These are phyloP conservation scores for Nephrocerus scutellatus DNA, from an alignment of 2,888 invertebrate genomes.

Conservation along the genomic window DNA sequence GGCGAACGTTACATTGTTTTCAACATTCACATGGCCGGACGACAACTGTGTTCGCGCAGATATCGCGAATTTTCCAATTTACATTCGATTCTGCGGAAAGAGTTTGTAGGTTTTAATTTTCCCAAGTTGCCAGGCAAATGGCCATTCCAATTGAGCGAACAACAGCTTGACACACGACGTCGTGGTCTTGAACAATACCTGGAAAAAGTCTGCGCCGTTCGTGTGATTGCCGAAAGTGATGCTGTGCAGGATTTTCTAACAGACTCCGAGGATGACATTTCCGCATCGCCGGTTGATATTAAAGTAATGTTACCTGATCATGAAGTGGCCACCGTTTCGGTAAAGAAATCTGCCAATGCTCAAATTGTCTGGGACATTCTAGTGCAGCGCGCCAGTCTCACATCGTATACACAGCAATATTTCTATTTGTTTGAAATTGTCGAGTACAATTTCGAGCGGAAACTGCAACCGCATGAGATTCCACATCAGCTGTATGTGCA, in stretches of 20 bases:
- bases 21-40: slow-evolving; percentile 98
- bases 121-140: slow-evolving; percentile 98
- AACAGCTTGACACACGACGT: slow-evolving; percentile 89
- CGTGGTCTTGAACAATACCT: slow-evolving; percentile 96
- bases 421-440: slow-evolving; percentile 97
- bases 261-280: slow-evolving; percentile 77
- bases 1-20: slow-evolving; percentile 90
- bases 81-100: slow-evolving; percentile 81
- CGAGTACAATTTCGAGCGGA: slow-evolving; percentile 94
- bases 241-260: slow-evolving; percentile 96
- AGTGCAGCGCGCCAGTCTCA: slow-evolving; percentile 74
- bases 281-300: slow-evolving; percentile 67
- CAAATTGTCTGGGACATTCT: slow-evolving; percentile 86
- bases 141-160: slow-evolving; percentile 95
- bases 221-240: slow-evolving; percentile 96
- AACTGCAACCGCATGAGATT: slow-evolving; percentile 86
- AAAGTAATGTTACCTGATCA: slow-evolving; percentile 83
- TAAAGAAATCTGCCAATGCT: slow-evolving; percentile 81
- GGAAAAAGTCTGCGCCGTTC: slow-evolving; percentile 94
- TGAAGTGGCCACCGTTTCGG: slow-evolving; percentile 80
- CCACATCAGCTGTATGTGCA: slow-evolving; percentile 98
- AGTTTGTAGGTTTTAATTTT: slow-evolving; percentile 90
- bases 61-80: slow-evolving; percentile 93
- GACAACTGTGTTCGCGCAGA: slow-evolving; percentile 92
- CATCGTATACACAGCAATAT: slow-evolving; percentile 74